These are phyloP conservation scores for Charadrius vociferus DNA, from an alignment of 2,113 vertebrate genomes.

Conservation along the genomic window DNA sequence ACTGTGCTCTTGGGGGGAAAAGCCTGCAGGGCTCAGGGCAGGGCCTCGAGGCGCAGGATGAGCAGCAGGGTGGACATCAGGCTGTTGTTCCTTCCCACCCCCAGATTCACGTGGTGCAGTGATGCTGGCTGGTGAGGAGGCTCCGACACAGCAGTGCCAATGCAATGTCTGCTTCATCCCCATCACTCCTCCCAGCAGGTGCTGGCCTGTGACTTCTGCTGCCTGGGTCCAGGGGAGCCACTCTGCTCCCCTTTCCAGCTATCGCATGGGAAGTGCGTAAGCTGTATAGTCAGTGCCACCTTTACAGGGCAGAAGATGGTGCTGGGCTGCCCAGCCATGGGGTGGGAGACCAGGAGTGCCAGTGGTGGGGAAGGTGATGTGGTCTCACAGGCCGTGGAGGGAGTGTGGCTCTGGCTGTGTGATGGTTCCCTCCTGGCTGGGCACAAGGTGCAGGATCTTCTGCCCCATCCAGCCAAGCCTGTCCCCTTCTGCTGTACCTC, in stretches of 20 bases:
- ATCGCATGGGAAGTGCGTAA: accelerated
- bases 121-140: background rate
- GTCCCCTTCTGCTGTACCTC: background rate
- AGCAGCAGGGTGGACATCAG: background rate
- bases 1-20: background rate
- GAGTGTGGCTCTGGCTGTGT: background rate
- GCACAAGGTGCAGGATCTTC: background rate
- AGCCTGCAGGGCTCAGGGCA: background rate
- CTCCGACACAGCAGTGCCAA: accelerated
- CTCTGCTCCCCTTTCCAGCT: background rate
- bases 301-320: background rate
- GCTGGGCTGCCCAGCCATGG: background rate
- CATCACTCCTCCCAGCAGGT: background rate
- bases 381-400: background rate
- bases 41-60: no score
- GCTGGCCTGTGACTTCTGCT: background rate
- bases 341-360: background rate
- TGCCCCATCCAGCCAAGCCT: background rate
- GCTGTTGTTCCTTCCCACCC: background rate
- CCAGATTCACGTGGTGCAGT: background rate
- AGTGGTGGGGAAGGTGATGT: background rate
- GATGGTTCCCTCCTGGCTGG: background rate
- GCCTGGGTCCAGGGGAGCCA: background rate
- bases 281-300: background rate
- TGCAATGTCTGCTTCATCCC: background rate